Percentiles rank a stretch among this genome's conserved stretches.
Conservation (phyloP, 2,113 vertebrate species). For the Tragelaphus strepsiceros region DNA sequence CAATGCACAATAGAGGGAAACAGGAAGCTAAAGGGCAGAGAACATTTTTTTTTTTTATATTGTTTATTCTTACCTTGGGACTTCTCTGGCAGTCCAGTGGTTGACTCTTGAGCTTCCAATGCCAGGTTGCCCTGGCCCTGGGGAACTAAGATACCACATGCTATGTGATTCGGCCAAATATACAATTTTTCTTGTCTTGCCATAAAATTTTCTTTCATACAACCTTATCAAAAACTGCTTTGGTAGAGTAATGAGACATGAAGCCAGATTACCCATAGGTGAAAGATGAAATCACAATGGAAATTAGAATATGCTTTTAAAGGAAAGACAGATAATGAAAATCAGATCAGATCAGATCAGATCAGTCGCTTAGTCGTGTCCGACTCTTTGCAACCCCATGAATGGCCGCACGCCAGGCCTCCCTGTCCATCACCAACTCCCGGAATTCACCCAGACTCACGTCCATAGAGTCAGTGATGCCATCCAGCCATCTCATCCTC, state of each 20-base stretch:
- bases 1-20: background rate
- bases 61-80: background rate
- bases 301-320: background rate
- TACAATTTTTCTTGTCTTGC: background rate
- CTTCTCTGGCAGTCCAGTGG: background rate
- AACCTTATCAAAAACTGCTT: background rate
- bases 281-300: background rate
- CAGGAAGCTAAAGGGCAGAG: background rate
- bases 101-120: background rate
- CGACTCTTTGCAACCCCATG: too few species aligned
- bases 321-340: background rate
- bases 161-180: background rate
- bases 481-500: too few species aligned
- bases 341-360: background rate
- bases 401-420: too few species aligned
- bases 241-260: background rate
- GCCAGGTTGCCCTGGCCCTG: background rate
- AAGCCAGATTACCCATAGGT: background rate
- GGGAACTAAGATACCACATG: background rate
- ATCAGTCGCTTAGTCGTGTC: too few species aligned
- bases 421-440: too few species aligned
- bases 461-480: too few species aligned
- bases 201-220: background rate
- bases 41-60: background rate
- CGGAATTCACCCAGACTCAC: too few species aligned